Evolutionary conservation across 2,797 vertebrate species (phyloP).

Genomic region (Gobionotothen gibberifrons): DNA sequence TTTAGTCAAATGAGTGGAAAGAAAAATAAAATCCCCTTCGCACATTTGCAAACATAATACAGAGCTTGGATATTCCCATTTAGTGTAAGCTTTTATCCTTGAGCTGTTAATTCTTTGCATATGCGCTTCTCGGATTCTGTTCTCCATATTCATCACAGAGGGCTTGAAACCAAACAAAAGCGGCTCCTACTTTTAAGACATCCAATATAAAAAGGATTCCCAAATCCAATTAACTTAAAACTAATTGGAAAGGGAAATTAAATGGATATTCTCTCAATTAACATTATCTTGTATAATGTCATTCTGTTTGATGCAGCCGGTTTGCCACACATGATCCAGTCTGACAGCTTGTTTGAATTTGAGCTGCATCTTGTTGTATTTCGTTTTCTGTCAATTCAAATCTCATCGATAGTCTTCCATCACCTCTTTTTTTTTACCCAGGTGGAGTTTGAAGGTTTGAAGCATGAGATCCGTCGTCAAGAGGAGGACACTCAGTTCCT

Average conservation of each 20-base stretch:
- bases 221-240: constrained; percentile 43
- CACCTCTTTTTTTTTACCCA: constrained; percentile 55
- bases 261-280: constrained; percentile 28
- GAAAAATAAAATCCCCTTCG: neutral
- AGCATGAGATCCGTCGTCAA: constrained; percentile 95
- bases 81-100: constrained; percentile 24
- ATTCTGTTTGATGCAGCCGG: constrained; percentile 4
- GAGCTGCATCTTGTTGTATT: neutral
- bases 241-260: constrained; percentile 43
- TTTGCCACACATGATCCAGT: constrained; percentile 20
- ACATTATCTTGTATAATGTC: constrained; percentile 16
- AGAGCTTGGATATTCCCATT: constrained; percentile 33
- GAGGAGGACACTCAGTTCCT: constrained; percentile 95
- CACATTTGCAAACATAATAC: constrained; percentile 23
- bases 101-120: constrained; percentile 37
- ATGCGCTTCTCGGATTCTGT: constrained; percentile 21
- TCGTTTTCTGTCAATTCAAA: constrained; percentile 1
- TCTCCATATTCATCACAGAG: constrained; percentile 31
- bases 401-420: constrained; percentile 10
- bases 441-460: constrained; percentile 97
- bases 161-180: constrained; percentile 38
- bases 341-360: neutral
- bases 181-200: constrained; percentile 9
- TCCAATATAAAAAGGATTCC: constrained; percentile 24
- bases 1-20: constrained; percentile 26